A percentile compares a stretch with the other conserved stretches of the same genome.
Evolutionary conservation across 2,113 vertebrate species (phyloP).

Genomic region (Sturnus vulgaris): DNA sequence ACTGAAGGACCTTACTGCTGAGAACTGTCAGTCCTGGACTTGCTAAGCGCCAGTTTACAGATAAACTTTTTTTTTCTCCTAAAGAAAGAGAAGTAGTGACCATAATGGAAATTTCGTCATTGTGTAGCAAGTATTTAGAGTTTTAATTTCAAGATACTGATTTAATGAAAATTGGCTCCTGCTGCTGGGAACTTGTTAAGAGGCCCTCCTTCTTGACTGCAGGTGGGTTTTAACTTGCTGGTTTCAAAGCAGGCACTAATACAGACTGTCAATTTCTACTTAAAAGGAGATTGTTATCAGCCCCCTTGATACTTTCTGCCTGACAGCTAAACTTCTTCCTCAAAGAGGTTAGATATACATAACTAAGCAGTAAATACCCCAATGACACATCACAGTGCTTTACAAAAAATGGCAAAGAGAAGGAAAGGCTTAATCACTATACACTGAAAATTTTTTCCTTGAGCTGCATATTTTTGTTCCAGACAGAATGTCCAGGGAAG

Average conservation of each 20-base stretch:
- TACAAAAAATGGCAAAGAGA: neutral
- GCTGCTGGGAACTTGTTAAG: constrained; percentile 5
- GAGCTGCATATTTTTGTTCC: neutral
- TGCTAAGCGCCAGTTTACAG: neutral
- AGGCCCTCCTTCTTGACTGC: neutral
- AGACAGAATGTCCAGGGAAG: neutral
- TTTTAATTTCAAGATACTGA: neutral
- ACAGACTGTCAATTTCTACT: constrained; percentile 36
- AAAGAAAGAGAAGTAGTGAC: neutral
- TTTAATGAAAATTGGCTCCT: constrained; percentile 2
- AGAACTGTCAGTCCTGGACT: neutral
- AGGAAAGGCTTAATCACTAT: neutral
- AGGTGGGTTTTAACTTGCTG: neutral
- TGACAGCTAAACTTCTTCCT: constrained; percentile 57
- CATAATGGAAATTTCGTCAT: neutral
- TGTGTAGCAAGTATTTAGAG: neutral
- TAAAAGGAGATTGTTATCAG: constrained; percentile 57
- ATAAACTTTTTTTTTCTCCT: neutral
- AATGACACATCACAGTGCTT: constrained; percentile 3
- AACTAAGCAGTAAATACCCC: constrained; percentile 57
- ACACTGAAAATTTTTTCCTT: neutral
- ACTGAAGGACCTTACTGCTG: neutral
- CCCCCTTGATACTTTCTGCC: constrained; percentile 45
- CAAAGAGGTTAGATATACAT: constrained; percentile 52
- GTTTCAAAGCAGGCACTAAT: constrained; percentile 20